Percentiles rank a stretch among this genome's conserved stretches.
Evolutionary conservation across 2,113 vertebrate genomes (phyloP).

Genomic region (Mus musculus): GRCm39 chr4:115904501-115905000

Average conservation of each 20-base stretch:
- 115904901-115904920: background rate
- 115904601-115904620: background rate
- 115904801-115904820: background rate
- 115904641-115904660: slow-evolving; percentile 34
- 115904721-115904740: background rate
- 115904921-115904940: background rate
- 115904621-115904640: slow-evolving; percentile 18
- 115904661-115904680: background rate
- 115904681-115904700: background rate
- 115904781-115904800: background rate
- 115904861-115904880: background rate
- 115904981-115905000: slow-evolving; percentile 19
- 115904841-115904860: background rate
- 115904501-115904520: too few species aligned
- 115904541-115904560: too few species aligned
- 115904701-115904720: background rate
- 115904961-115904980: background rate
- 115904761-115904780: background rate
- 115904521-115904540: too few species aligned
- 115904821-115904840: background rate
- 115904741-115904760: background rate
- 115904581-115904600: background rate
- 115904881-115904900: too few species aligned
- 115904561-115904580: background rate
- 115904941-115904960: slow-evolving; percentile 36